phyloP scores from a whole-genome alignment of 2,113 vertebrate genomes.

The Cinclus cinclus region DNA sequence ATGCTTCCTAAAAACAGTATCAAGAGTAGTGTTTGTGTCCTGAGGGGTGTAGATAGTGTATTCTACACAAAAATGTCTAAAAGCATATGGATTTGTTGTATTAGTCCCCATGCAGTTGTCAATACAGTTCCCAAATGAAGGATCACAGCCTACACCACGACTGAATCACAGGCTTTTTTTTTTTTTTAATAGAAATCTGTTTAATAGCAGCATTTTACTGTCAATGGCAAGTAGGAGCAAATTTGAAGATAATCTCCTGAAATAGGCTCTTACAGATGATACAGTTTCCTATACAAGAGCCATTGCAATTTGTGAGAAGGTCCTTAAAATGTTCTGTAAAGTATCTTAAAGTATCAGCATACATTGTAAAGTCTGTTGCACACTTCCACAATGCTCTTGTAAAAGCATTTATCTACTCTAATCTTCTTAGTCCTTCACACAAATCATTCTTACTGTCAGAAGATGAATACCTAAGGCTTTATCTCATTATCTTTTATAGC shows the following conservation, averaged over 20 bases:
- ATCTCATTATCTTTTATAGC: neutral
- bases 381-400: constrained; percentile 10
- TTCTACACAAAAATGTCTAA: neutral
- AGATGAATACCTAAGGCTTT: neutral
- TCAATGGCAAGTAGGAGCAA: neutral
- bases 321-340: neutral
- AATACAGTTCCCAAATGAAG: neutral
- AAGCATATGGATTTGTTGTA: neutral
- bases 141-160: neutral
- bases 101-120: neutral
- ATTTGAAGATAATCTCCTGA: constrained; percentile 28
- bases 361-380: constrained; percentile 22
- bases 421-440: neutral
- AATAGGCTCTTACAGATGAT: constrained; percentile 8
- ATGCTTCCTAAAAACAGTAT: neutral
- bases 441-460: neutral
- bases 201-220: constrained; percentile 15
- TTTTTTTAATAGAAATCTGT: neutral
- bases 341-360: neutral
- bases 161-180: neutral
- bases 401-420: constrained; percentile 20
- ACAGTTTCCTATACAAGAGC: neutral
- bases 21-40: neutral
- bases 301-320: constrained; percentile 1
- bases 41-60: neutral